Conservation (phyloP, 2,113 vertebrate genomes). For the Saccopteryx bilineata region DNA sequence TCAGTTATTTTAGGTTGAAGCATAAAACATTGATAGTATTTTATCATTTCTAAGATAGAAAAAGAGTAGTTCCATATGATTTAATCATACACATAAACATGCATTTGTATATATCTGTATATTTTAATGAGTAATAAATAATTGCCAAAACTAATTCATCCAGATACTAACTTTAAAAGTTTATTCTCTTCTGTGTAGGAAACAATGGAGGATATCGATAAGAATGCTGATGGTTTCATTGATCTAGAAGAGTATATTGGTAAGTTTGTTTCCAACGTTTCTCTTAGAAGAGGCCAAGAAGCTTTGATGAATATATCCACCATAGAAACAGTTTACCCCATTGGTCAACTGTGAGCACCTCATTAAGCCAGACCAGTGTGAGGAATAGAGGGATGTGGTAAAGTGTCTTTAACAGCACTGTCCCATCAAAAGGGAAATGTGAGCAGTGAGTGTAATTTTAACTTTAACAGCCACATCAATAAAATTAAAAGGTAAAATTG, state of each 20-base stretch:
- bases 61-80: not conserved
- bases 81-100: not conserved
- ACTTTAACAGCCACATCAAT: not conserved
- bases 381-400: not conserved
- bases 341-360: not conserved
- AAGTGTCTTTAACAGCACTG: not conserved
- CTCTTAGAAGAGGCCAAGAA: slow-evolving; percentile 17
- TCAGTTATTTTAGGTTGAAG: not conserved
- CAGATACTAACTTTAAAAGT: not conserved
- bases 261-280: slow-evolving; percentile 83
- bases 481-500: not conserved
- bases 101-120: not conserved
- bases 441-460: not conserved
- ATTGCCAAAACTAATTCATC: not conserved
- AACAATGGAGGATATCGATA: slow-evolving; percentile 97
- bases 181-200: slow-evolving; percentile 87
- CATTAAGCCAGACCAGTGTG: not conserved
- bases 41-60: slow-evolving; percentile 22
- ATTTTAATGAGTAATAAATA: slow-evolving; percentile 13
- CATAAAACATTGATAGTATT: slow-evolving; percentile 7
- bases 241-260: slow-evolving; percentile 96
- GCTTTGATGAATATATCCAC: not conserved
- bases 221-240: slow-evolving; percentile 95
- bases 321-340: not conserved
- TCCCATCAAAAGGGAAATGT: not conserved